Conservation (phyloP, 2,888 invertebrate genomes). For the Neelides folsomi region DNA sequence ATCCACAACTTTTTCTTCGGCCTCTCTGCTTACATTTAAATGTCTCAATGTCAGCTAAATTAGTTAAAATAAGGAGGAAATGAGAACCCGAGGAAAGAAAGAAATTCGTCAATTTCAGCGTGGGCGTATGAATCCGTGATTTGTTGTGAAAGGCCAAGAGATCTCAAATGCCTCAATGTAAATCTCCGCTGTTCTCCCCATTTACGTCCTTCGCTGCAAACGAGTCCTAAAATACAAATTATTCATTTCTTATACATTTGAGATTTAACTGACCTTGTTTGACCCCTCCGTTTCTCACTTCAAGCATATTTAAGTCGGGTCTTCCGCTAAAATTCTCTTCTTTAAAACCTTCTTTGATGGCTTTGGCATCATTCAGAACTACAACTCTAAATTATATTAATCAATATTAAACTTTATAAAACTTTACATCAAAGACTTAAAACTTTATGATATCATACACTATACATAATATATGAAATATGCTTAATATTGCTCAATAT, state of each 20-base stretch:
- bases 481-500: too few species aligned
- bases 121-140: slow-evolving; percentile 25
- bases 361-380: slow-evolving; percentile 24
- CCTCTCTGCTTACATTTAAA: slow-evolving; percentile 8
- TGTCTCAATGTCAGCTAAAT: background rate
- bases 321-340: slow-evolving; percentile 29
- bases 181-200: slow-evolving; percentile 31
- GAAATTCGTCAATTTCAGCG: slow-evolving; percentile 26
- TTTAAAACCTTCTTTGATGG: slow-evolving; percentile 27
- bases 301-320: slow-evolving; percentile 30
- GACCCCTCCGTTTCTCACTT: slow-evolving; percentile 27
- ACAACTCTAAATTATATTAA: slow-evolving; percentile 20
- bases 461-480: too few species aligned
- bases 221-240: slow-evolving; percentile 19
- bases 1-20: slow-evolving; percentile 15
- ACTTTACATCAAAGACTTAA: too few species aligned
- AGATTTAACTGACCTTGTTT: slow-evolving; percentile 17
- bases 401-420: too few species aligned
- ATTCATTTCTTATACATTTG: background rate
- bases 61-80: too few species aligned
- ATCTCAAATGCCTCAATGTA: slow-evolving; percentile 25
- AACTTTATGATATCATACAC: too few species aligned
- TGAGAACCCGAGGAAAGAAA: slow-evolving; percentile 16
- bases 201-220: slow-evolving; percentile 29
- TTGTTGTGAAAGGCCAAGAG: slow-evolving; percentile 28